Conservation (phyloP, 2,113 vertebrate species). For the Urocitellus parryii region DNA sequence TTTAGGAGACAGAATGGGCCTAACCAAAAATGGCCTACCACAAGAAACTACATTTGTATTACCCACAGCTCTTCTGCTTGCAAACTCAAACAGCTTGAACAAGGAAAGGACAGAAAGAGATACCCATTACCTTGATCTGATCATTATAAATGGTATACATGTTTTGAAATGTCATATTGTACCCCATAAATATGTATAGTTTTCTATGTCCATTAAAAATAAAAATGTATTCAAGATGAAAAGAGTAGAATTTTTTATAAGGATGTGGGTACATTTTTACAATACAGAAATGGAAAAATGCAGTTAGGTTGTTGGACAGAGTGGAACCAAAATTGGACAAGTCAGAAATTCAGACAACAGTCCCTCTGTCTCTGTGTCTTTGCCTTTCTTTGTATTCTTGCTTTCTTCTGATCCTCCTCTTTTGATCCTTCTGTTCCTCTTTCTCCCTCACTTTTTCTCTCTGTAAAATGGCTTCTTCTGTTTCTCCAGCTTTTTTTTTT, state of each 20-base stretch:
- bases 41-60: not conserved
- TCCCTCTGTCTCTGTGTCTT: not conserved
- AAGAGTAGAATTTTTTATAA: not conserved
- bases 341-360: not conserved
- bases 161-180: not conserved
- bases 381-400: not conserved
- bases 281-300: not conserved
- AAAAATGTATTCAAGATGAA: not conserved
- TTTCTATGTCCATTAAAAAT: no score
- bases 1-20: no score
- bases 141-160: not conserved
- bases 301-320: no score
- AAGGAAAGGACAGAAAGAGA: not conserved
- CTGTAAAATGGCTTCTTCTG: not conserved
- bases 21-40: not conserved
- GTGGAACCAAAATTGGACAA: not conserved
- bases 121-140: no score
- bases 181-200: no score
- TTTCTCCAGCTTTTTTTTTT: not conserved
- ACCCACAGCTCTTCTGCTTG: no score
- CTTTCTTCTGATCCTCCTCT: not conserved
- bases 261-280: not conserved
- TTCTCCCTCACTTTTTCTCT: not conserved
- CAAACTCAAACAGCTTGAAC: not conserved
- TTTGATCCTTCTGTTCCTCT: not conserved